These are phyloP conservation scores for Campaea margaritaria DNA, from an alignment of 2,888 invertebrate genomes.

Conservation along the genomic window DNA sequence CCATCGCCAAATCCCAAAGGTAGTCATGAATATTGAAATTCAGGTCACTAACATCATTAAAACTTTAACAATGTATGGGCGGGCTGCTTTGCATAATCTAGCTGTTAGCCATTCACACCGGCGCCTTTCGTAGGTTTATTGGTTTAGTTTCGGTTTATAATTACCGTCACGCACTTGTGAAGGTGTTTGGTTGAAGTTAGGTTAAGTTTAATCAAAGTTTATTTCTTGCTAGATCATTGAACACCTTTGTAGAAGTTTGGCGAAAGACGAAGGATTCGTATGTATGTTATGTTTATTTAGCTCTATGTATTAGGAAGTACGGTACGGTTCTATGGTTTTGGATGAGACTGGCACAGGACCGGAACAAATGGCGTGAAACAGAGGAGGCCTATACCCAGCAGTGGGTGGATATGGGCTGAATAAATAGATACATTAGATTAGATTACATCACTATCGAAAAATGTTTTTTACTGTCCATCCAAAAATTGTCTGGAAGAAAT, in stretches of 20 bases:
- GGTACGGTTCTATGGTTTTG: too few species aligned
- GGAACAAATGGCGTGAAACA: too few species aligned
- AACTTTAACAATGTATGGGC: conserved; percentile 54
- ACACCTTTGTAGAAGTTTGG: neutral
- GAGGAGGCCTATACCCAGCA: too few species aligned
- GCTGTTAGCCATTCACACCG: conserved; percentile 47
- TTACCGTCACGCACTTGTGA: conserved; percentile 23
- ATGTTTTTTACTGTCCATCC: too few species aligned
- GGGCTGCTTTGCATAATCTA: conserved; percentile 52
- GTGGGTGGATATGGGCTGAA: too few species aligned
- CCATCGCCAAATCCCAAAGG: conserved; percentile 8
- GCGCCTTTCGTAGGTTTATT: conserved; percentile 40
- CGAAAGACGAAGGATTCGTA: too few species aligned
- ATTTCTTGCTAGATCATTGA: neutral
- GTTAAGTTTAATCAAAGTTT: neutral
- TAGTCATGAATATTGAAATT: conserved; percentile 44
- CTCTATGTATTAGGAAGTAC: too few species aligned
- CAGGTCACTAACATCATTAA: conserved; percentile 45
- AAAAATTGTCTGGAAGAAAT: too few species aligned
- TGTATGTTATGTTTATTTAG: too few species aligned
- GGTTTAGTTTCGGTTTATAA: conserved; percentile 43
- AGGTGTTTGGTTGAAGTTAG: neutral
- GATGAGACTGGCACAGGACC: too few species aligned
- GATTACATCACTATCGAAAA: too few species aligned
- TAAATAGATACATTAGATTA: too few species aligned